Evolutionary conservation across 2,888 invertebrate genomes (phyloP), one percentile per base, ranked within the genome.

Genomic region (Omphaloscelis lunosa): DNA sequence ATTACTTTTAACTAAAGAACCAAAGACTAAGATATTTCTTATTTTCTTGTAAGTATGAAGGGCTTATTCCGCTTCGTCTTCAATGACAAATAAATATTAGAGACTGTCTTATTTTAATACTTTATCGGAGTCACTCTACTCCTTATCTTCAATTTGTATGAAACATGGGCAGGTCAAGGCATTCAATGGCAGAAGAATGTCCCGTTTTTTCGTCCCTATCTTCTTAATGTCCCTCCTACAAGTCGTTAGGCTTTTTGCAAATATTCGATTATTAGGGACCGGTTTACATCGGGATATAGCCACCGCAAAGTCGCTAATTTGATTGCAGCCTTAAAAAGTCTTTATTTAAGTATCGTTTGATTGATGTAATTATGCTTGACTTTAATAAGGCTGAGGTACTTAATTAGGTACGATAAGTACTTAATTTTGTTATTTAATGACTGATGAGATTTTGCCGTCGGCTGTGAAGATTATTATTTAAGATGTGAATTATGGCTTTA

Each of bases 121-220:
- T 34, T 15, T 8, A 20, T 27, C 7, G 12, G 80, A 77, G 89
- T 59, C 82, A 89, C 89, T 83, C 82, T 86, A 84, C 68, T 17
- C 23, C 81, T 89, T 90, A 89, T 90, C 88, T 90, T 72, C 87
- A 90, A 87, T 90, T 89, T 90, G 87, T 89, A 88, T 88, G 83
- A 89, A 88, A 88, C 90, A 84, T 82, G 88, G 83, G 83, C 80
- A 92, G 92, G 92, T 92, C 92, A 90, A 89, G 88, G 80, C 80
- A 88, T 92, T 91, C 90, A 92, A 91, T 89, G 84, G 86, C 79
- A 83, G 80, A 90, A 88, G 93, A 92, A 91, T 86, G 89, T 87
- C 53, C 74, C 61, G 51, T n/a, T 70, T 80, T 81, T 91, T 88
- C 87, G 76, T 76, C 85, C 87, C 89, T 90, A 90, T 90, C 89